Conservation (phyloP, 2,888 invertebrate genomes). For the Vannuccia rotundouncinata region DNA sequence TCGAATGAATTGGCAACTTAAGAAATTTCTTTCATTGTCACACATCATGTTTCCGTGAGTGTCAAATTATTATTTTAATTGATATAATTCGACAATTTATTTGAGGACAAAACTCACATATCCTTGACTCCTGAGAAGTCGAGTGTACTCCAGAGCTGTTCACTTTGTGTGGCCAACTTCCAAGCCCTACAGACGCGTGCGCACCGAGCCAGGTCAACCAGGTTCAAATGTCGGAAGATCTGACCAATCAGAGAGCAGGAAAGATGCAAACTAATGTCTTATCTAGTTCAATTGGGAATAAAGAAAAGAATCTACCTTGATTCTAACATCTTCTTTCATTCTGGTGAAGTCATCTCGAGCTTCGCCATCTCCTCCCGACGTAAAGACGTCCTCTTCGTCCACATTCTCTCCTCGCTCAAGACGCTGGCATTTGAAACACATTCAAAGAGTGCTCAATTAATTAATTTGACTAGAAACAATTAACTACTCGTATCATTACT, state of each 20-base stretch:
- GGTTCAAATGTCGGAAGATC: slow-evolving; percentile 54
- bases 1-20: too few species aligned
- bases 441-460: slow-evolving; percentile 27
- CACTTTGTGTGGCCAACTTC: slow-evolving; percentile 48
- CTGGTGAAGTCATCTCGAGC: slow-evolving; percentile 53
- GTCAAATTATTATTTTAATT: too few species aligned
- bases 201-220: slow-evolving; percentile 53
- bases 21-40: too few species aligned
- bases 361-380: slow-evolving; percentile 51
- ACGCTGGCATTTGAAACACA: slow-evolving; percentile 44
- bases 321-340: slow-evolving; percentile 39
- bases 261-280: too few species aligned
- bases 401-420: slow-evolving; percentile 55
- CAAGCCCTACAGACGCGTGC: slow-evolving; percentile 56
- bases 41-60: too few species aligned
- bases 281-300: too few species aligned
- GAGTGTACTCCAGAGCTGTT: slow-evolving; percentile 40
- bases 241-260: too few species aligned
- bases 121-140: slow-evolving; percentile 47
- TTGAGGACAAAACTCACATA: slow-evolving; percentile 45
- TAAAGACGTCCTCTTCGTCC: slow-evolving; percentile 52
- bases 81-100: too few species aligned
- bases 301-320: neutral
- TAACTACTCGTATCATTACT: too few species aligned
- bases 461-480: too few species aligned